phyloP scores from a whole-genome alignment of 2,888 invertebrate genomes.

The Kuschelorhynchus macadamiae region DNA sequence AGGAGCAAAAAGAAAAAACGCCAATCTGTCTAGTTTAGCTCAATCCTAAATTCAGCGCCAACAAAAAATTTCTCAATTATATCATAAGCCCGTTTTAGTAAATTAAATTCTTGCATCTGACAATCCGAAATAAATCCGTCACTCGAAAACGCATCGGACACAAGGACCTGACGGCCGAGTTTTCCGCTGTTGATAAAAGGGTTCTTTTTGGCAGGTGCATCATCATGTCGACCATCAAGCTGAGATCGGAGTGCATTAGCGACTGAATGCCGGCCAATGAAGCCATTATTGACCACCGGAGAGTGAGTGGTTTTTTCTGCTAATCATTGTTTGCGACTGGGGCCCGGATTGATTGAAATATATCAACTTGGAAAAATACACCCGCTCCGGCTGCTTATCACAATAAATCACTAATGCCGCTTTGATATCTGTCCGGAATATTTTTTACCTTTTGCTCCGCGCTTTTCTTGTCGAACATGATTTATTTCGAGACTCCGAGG shows the following conservation, averaged over 20 bases:
- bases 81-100: conserved; percentile 10
- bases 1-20: too few species aligned
- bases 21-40: too few species aligned
- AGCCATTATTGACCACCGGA: conserved; percentile 66
- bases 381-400: conserved; percentile 63
- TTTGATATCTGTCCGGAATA: conserved; percentile 61
- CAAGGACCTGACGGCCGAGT: conserved; percentile 37
- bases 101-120: conserved; percentile 42
- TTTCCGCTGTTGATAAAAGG: conserved; percentile 45
- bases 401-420: conserved; percentile 64
- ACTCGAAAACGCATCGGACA: conserved; percentile 43
- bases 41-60: too few species aligned
- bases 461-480: conserved; percentile 59
- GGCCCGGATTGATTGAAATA: conserved; percentile 66
- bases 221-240: conserved; percentile 48
- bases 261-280: conserved; percentile 65
- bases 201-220: conserved; percentile 54
- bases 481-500: conserved; percentile 58
- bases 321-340: conserved; percentile 67
- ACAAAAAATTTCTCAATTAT: too few species aligned
- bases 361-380: conserved; percentile 65
- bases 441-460: conserved; percentile 58
- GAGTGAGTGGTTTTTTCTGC: conserved; percentile 62
- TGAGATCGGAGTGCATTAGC: conserved; percentile 64
- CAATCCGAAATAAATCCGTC: conserved; percentile 45